Evolutionary conservation across 2,113 vertebrate species (phyloP).

Genomic region (Ivindomyrus marchei): DNA sequence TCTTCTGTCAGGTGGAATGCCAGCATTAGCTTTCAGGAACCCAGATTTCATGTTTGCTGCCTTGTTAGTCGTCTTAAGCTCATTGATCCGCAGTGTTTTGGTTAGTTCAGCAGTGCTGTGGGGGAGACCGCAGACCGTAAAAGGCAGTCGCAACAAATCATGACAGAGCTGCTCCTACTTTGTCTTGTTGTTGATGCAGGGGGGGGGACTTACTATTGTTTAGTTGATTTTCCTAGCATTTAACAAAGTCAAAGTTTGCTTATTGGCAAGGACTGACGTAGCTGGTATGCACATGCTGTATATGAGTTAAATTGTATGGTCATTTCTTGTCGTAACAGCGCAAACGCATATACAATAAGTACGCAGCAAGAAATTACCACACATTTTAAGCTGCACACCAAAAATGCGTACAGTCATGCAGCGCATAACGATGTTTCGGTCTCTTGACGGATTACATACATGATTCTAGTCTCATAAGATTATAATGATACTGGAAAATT

Average conservation of each 20-base stretch:
- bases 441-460: not conserved
- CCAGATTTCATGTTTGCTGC: not conserved
- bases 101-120: not conserved
- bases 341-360: not conserved
- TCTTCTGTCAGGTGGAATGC: not conserved
- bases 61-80: not conserved
- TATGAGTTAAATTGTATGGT: not conserved
- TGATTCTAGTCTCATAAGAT: not conserved
- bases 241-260: not conserved
- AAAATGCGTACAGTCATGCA: not conserved
- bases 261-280: not conserved
- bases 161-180: not conserved
- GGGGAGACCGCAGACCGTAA: not conserved
- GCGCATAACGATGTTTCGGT: not conserved
- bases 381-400: not conserved
- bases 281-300: not conserved
- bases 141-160: not conserved
- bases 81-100: not conserved
- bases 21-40: not conserved
- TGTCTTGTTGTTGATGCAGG: not conserved
- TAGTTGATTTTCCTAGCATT: not conserved
- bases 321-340: not conserved
- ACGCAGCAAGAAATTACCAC: not conserved
- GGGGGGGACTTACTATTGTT: not conserved
- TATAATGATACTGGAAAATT: not conserved